These are phyloP conservation scores for Ochropleura leucogaster DNA, from an alignment of 2,888 invertebrate genomes.

Conservation along the genomic window DNA sequence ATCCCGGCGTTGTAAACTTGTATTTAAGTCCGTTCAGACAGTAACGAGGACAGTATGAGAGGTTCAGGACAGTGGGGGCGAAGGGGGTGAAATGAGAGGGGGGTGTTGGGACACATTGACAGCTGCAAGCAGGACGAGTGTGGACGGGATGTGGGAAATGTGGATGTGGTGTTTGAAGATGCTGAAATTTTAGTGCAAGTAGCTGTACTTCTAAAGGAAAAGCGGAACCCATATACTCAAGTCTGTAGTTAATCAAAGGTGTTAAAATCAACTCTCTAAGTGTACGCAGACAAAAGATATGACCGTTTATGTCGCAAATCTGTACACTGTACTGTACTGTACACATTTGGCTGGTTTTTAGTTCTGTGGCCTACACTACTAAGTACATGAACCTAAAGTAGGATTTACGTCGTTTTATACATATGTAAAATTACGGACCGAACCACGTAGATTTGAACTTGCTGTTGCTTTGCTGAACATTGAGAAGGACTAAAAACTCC, in stretches of 20 bases:
- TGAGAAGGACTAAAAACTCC: background rate
- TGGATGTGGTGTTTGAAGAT: constrained; percentile 39
- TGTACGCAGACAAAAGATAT: too few species aligned
- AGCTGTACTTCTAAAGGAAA: too few species aligned
- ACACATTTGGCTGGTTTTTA: too few species aligned
- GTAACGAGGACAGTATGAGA: constrained; percentile 63
- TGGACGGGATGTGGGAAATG: constrained; percentile 1
- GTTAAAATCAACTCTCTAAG: too few species aligned
- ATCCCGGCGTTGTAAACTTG: constrained; percentile 57
- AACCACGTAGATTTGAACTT: background rate
- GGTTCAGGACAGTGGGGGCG: constrained; percentile 38
- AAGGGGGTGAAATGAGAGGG: background rate
- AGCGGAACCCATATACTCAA: too few species aligned
- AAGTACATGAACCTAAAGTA: background rate
- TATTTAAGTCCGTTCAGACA: constrained; percentile 66
- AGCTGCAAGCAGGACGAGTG: constrained; percentile 59
- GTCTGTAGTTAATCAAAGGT: too few species aligned
- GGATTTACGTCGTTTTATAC: background rate
- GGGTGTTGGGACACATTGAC: constrained; percentile 61
- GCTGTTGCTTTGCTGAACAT: background rate
- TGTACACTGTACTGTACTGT: too few species aligned
- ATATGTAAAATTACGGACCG: background rate
- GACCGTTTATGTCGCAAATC: too few species aligned
- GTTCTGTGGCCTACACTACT: too few species aligned
- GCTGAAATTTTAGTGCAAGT: background rate